Base-by-base conservation (phyloP, 1,140 invertebrate species). In the Acyrthosiphon pisum region DNA sequence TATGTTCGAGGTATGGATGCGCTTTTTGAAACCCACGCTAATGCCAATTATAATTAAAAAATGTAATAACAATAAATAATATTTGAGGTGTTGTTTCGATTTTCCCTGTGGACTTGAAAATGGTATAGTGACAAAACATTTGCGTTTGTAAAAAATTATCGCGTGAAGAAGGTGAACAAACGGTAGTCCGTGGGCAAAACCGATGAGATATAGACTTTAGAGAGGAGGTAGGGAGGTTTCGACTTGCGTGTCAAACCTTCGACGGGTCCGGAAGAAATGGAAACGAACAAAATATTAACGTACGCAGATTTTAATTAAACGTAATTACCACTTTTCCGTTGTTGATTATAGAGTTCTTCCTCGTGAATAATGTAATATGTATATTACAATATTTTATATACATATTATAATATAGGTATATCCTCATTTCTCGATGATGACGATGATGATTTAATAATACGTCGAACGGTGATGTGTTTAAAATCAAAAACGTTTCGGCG, bases 291-390 rank as follows among this genome's bases (percentile, higher is more conserved):
- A 84, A 26, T 84, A 8, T 84, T 14, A 86, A 35, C 84, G 44
- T 35, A 37, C n/a, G 46, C 6, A n/a, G n/a, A 89, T 53, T 89
- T 35, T 89, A 89, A 89, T 89, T 89, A 37, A 23, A 35, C n/a
- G n/a, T 37, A 37, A 88, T 88, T 50, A 48, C 46, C 18, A 22
- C 22, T 88, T 48, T 46, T 20, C 86, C 46, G 46, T 8, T 9
- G 86, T 35, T 88, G 14, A 88, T 88, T 35, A 35, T 50, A 9
- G 20, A 41, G 41, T 46, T 46, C 30, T 11, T 30, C 41, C 26
- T 46, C 37, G 44, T n/a, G 1, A n/a, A 18, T n/a, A 84, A 26
- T 37, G 48, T 86, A n/a, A 46, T 86, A 86, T 26, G 11, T 30
- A 86, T 41, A 41, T 26, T 26, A 84, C 22, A 44, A 41, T 84